Conservation (phyloP, 2,888 invertebrate genomes). For the Exocentrus adspersus region DNA sequence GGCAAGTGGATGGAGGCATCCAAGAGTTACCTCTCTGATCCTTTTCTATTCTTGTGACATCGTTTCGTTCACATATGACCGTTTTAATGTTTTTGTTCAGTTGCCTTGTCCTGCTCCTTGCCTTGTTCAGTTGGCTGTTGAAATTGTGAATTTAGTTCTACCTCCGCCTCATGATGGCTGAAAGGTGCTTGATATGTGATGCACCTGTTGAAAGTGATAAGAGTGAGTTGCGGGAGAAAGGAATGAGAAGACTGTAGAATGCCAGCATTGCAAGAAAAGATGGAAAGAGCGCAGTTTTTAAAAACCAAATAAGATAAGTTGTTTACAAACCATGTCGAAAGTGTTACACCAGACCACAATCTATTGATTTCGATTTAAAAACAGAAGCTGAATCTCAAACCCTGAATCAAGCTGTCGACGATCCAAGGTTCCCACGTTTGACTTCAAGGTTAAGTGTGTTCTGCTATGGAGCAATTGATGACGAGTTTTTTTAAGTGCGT, state of each 20-base stretch:
- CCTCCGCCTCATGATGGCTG: too few species aligned
- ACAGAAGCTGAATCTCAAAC: not conserved
- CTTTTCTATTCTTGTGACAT: not conserved
- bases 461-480: not conserved
- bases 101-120: too few species aligned
- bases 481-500: constrained; percentile 1
- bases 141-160: not conserved
- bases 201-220: not conserved
- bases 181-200: constrained; percentile 6
- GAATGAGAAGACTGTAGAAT: not conserved
- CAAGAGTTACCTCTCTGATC: too few species aligned
- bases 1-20: too few species aligned
- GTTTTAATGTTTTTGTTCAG: not conserved
- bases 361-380: constrained; percentile 2
- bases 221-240: not conserved
- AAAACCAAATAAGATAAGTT: not conserved
- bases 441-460: not conserved
- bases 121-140: not conserved
- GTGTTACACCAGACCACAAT: constrained; percentile 2
- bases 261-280: constrained; percentile 1
- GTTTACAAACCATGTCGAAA: not conserved
- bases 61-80: not conserved
- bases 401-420: not conserved
- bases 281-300: too few species aligned
- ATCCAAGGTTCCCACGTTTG: not conserved